These are phyloP conservation scores for Leptatherina wallacei DNA, from an alignment of 2,797 vertebrate species.

Conservation along the genomic window DNA sequence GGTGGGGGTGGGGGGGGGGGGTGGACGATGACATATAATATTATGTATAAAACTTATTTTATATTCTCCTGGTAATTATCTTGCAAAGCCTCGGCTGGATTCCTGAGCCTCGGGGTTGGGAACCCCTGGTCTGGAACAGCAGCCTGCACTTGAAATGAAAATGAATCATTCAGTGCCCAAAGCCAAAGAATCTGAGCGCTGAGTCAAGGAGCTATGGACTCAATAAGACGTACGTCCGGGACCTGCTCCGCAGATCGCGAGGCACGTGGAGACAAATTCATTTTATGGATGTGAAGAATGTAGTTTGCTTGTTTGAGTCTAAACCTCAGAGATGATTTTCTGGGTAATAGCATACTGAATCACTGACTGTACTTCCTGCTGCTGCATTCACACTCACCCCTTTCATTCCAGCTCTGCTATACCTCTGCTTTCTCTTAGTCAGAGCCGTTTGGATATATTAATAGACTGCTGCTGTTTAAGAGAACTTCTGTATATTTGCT, in stretches of 20 bases:
- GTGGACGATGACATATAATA: too few relatives aligned
- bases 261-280: conserved; percentile 36
- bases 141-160: conserved; percentile 22
- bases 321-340: conserved; percentile 45
- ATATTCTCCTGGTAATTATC: conserved; percentile 22
- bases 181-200: conserved; percentile 29
- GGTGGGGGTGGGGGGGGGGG: too few relatives aligned
- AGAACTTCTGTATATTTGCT: neutral
- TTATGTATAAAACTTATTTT: neutral
- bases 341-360: conserved; percentile 28
- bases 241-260: conserved; percentile 38
- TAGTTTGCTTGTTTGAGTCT: conserved; percentile 29
- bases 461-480: neutral
- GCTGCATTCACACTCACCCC: conserved; percentile 15
- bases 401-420: conserved; percentile 21
- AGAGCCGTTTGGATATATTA: conserved; percentile 12
- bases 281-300: conserved; percentile 41
- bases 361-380: conserved; percentile 31
- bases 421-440: conserved; percentile 22
- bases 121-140: conserved; percentile 26
- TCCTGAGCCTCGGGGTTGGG: neutral
- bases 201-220: conserved; percentile 26
- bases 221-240: conserved; percentile 17
- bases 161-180: conserved; percentile 21
- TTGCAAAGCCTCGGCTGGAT: conserved; percentile 8